phyloP scores from a whole-genome alignment of 2,888 invertebrate species.

The Ypsolopha scabrella region DNA sequence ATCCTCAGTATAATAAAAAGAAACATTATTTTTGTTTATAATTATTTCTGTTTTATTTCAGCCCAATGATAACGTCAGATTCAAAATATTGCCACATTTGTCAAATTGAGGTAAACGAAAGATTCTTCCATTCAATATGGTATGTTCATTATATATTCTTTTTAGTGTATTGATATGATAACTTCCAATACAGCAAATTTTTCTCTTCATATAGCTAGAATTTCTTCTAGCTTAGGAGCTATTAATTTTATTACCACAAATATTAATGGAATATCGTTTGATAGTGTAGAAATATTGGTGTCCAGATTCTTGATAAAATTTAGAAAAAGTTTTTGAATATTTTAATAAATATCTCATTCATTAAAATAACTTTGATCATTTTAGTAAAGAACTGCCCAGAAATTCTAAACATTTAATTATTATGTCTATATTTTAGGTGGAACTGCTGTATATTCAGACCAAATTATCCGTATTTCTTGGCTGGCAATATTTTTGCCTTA shows the following conservation, averaged over 20 bases:
- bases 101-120: conserved; percentile 81
- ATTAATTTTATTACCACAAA: too few relatives aligned
- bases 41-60: conserved; percentile 22
- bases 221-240: too few relatives aligned
- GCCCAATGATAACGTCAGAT: conserved; percentile 72
- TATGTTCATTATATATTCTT: conserved; percentile 28
- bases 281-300: too few relatives aligned
- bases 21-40: too few relatives aligned
- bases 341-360: too few relatives aligned
- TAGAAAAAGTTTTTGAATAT: too few relatives aligned
- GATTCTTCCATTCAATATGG: conserved; percentile 87
- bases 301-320: too few relatives aligned
- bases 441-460: conserved; percentile 86
- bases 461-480: conserved; percentile 82
- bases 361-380: too few relatives aligned
- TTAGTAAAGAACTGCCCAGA: background rate
- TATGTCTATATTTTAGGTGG: conserved; percentile 67
- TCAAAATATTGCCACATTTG: conserved; percentile 87
- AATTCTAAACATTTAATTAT: background rate
- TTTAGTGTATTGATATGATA: background rate
- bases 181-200: too few relatives aligned
- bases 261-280: too few relatives aligned
- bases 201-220: too few relatives aligned
- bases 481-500: conserved; percentile 75
- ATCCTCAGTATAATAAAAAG: too few relatives aligned